phyloP scores from a whole-genome alignment of 2,888 invertebrate species.

The Apotomis capreana region DNA sequence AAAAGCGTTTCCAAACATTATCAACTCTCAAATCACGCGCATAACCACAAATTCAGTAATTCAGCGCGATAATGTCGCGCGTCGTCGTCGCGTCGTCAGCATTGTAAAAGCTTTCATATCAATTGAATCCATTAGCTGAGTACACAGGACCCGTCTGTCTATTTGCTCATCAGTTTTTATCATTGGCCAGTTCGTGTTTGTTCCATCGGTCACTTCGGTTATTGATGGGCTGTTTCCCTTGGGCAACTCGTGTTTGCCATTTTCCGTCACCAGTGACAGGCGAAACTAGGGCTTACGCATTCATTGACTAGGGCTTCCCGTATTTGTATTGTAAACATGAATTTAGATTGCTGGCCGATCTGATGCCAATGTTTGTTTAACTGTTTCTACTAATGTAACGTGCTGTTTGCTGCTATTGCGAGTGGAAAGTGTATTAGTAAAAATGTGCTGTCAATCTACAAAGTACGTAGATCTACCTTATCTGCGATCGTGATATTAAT shows the following conservation, averaged over 20 bases:
- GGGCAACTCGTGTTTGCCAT: constrained; percentile 57
- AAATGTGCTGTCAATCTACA: not conserved
- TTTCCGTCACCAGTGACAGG: constrained; percentile 46
- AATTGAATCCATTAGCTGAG: constrained; percentile 83
- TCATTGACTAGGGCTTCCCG: constrained; percentile 39
- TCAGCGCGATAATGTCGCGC: constrained; percentile 69
- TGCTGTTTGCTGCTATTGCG: not conserved
- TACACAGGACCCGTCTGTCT: constrained; percentile 80
- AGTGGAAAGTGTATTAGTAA: too few species aligned
- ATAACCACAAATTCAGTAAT: constrained; percentile 56
- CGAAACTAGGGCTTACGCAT: constrained; percentile 42
- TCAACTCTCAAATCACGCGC: constrained; percentile 47
- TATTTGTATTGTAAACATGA: constrained; percentile 34
- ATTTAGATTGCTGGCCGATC: constrained; percentile 35
- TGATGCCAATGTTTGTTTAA: constrained; percentile 47
- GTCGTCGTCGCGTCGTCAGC: constrained; percentile 64
- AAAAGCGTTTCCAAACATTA: constrained; percentile 32
- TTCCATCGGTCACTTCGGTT: constrained; percentile 80
- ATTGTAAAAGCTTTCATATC: constrained; percentile 83
- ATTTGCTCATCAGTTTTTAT: constrained; percentile 84
- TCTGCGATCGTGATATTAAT: too few species aligned
- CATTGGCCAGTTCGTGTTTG: constrained; percentile 80
- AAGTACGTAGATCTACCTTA: too few species aligned
- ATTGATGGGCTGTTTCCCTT: constrained; percentile 77
- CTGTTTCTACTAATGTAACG: constrained; percentile 49